A percentile compares a stretch with the other conserved stretches of the same genome.
Evolutionary conservation across 2,113 vertebrate species (phyloP).

Genomic region (Apteryx mantelli): DNA sequence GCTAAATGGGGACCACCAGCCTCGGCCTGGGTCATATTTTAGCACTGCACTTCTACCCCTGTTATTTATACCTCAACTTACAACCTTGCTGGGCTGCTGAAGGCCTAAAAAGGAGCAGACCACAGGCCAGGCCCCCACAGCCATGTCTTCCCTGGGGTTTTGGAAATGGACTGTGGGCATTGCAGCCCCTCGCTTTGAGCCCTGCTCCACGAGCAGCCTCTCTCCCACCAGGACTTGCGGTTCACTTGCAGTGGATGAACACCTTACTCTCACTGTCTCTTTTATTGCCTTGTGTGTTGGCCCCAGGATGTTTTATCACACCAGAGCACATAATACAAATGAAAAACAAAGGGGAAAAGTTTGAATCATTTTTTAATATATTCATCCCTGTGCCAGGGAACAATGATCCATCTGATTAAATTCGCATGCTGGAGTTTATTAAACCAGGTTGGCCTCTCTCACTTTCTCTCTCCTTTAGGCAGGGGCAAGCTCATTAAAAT

Average conservation of each 20-base stretch:
- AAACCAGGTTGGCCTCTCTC: conserved; percentile 56
- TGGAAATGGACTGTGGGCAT: not conserved
- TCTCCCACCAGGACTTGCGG: not conserved
- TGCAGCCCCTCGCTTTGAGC: not conserved
- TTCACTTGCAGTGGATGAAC: not conserved
- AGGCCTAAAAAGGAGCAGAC: not conserved
- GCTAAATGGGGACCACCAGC: fast-evolving
- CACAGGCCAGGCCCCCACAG: not conserved
- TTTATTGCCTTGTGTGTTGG: conserved; percentile 49
- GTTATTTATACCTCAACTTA: not conserved
- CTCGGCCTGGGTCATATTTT: not conserved
- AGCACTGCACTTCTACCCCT: not conserved
- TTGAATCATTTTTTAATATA: conserved; percentile 70
- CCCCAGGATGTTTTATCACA: conserved; percentile 66
- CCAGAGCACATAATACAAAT: conserved; percentile 63
- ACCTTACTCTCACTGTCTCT: not conserved
- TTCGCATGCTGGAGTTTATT: conserved; percentile 56
- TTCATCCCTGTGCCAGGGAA: conserved; percentile 64
- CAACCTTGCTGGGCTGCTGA: not conserved
- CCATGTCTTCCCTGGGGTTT: not conserved
- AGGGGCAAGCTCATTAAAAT: conserved; percentile 71
- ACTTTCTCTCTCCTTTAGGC: conserved; percentile 64
- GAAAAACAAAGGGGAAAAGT: conserved; percentile 71
- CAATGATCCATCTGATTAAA: conserved; percentile 71
- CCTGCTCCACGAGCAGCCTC: not conserved